Conservation (phyloP, 2,888 invertebrate genomes). For the Odontothrips loti region DNA sequence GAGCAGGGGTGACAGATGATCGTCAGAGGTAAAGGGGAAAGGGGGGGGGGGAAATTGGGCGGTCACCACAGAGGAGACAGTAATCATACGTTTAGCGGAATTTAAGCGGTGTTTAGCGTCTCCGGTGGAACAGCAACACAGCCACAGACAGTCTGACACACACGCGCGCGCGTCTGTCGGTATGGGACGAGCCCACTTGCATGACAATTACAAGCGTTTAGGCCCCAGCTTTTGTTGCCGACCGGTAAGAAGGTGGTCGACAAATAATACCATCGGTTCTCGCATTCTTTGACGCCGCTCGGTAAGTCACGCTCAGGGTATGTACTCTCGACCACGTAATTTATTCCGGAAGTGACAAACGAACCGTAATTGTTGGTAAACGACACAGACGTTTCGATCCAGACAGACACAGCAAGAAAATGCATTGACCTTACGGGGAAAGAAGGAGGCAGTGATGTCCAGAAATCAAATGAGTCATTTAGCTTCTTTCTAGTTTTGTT, state of each 20-base stretch:
- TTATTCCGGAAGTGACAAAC: constrained; percentile 23
- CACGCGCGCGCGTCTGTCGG: too few relatives aligned
- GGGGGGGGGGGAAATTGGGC: neutral
- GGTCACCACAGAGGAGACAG: neutral
- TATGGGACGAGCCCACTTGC: neutral
- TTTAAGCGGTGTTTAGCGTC: constrained; percentile 18
- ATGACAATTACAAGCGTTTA: constrained; percentile 12
- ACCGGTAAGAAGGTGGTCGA: neutral
- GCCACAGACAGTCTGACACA: neutral
- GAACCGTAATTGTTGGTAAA: neutral
- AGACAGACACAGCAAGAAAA: too few relatives aligned
- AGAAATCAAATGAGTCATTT: too few relatives aligned
- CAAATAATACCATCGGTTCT: neutral
- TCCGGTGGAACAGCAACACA: neutral
- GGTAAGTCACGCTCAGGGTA: neutral
- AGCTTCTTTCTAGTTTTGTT: too few relatives aligned
- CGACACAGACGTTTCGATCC: too few relatives aligned
- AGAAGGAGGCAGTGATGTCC: too few relatives aligned
- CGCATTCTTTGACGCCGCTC: too few relatives aligned
- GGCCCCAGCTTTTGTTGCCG: neutral
- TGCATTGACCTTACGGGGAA: too few relatives aligned
- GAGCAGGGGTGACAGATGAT: too few relatives aligned
- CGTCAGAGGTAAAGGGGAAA: too few relatives aligned
- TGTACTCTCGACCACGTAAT: neutral
- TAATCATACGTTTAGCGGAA: constrained; percentile 17